phyloP scores from a whole-genome alignment of 2,113 vertebrate species.

The Octodon degus region DNA sequence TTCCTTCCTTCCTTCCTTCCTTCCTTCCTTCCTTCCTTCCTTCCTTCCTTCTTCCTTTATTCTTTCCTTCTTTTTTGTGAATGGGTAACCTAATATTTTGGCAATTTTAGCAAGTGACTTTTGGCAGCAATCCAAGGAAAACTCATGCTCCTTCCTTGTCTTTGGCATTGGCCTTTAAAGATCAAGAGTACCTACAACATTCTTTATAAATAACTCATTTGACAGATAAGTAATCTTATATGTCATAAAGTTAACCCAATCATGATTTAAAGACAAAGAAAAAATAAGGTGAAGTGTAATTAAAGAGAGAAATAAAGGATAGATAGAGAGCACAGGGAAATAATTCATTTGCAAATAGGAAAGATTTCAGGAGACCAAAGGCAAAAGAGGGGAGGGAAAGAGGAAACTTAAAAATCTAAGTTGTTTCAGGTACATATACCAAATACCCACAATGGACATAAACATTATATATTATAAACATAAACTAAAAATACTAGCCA shows the following conservation, averaged over 20 bases:
- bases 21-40: background rate
- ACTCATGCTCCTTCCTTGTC: background rate
- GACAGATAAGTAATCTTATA: background rate
- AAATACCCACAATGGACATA: background rate
- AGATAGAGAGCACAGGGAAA: background rate
- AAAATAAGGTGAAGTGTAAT: background rate
- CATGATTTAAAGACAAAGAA: background rate
- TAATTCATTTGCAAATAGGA: background rate
- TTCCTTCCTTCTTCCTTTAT: background rate
- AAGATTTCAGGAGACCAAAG: background rate
- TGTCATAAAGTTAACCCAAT: background rate
- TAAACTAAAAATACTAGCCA: background rate
- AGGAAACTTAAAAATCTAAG: background rate
- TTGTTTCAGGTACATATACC: background rate
- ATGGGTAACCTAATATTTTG: background rate
- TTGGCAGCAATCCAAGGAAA: conserved; percentile 2
- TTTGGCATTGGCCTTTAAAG: conserved; percentile 10
- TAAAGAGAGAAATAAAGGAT: background rate
- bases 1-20: background rate
- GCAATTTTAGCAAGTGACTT: background rate
- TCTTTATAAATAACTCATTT: conserved; percentile 22
- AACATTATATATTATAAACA: background rate
- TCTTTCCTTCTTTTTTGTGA: background rate
- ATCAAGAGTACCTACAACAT: background rate
- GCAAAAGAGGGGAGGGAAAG: background rate